These are phyloP conservation scores for Carcina quercana DNA, from an alignment of 2,888 invertebrate genomes.

Conservation along the genomic window DNA sequence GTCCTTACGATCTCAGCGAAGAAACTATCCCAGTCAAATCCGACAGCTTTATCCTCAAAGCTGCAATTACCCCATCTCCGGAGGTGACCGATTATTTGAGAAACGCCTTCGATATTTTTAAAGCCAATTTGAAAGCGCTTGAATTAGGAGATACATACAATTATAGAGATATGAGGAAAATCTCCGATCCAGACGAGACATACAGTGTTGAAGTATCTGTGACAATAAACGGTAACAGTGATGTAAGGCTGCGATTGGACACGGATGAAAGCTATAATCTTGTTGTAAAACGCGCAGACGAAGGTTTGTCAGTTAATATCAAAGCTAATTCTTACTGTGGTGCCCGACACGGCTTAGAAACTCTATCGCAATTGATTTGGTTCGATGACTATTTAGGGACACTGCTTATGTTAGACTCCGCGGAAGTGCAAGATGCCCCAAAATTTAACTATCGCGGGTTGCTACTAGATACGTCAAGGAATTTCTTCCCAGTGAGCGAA, in stretches of 20 bases:
- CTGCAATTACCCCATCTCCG: conserved; percentile 43
- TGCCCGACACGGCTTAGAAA: conserved; percentile 84
- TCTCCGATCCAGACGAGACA: conserved; percentile 22
- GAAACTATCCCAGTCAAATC: conserved; percentile 76
- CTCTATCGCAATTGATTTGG: conserved; percentile 86
- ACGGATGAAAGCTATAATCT: conserved; percentile 86
- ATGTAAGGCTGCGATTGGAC: conserved; percentile 76
- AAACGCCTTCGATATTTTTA: conserved; percentile 67
- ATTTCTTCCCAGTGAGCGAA: conserved; percentile 85
- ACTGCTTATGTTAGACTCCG: conserved; percentile 78
- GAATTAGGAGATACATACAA: conserved; percentile 27
- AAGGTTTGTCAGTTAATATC: conserved; percentile 73
- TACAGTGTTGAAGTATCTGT: conserved; percentile 64
- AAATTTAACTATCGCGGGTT: conserved; percentile 86
- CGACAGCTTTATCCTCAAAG: conserved; percentile 63
- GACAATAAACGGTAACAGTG: conserved; percentile 64
- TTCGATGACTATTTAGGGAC: conserved; percentile 79
- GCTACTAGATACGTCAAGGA: conserved; percentile 92
- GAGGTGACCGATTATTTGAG: conserved; percentile 53
- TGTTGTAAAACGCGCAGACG: conserved; percentile 62
- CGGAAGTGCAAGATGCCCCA: conserved; percentile 84
- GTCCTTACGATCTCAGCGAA: conserved; percentile 78
- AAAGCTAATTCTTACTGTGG: conserved; percentile 82
- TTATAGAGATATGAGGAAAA: not conserved
- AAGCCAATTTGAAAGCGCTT: conserved; percentile 60